A percentile compares a stretch with the other conserved stretches of the same genome.
phyloP scores from a whole-genome alignment of 2,113 vertebrate genomes.

The Desmodus rotundus region DNA sequence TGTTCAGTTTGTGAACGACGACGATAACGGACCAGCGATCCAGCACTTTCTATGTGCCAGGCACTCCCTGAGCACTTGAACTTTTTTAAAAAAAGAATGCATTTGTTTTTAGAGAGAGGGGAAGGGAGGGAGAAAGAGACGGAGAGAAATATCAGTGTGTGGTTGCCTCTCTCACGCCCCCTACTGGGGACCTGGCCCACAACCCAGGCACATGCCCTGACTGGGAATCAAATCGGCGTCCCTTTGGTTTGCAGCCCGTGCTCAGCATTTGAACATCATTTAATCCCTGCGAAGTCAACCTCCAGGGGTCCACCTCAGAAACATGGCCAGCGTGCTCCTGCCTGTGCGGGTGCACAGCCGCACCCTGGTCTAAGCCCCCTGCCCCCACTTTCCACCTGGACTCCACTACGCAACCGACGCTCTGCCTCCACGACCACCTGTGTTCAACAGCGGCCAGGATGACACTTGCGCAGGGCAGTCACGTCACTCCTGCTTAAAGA shows the following conservation, averaged over 20 bases:
- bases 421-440: not conserved
- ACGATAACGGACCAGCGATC: accelerated
- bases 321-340: accelerated
- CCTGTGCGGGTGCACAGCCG: not conserved
- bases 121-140: too few species aligned
- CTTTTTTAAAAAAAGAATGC: too few species aligned
- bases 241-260: too few species aligned
- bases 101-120: too few species aligned
- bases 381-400: not conserved
- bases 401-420: accelerated
- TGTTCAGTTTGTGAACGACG: not conserved
- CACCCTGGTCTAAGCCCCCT: too few species aligned
- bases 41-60: not conserved
- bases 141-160: too few species aligned
- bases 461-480: not conserved
- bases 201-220: too few species aligned
- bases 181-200: too few species aligned
- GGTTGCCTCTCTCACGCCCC: too few species aligned
- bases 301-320: not conserved
- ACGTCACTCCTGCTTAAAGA: not conserved
- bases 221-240: too few species aligned
- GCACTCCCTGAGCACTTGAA: not conserved
- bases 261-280: not conserved
- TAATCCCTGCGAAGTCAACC: not conserved
- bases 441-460: not conserved